Evolutionary conservation across 2,113 vertebrate genomes (phyloP).

Genomic region (Nicator chloris): DNA sequence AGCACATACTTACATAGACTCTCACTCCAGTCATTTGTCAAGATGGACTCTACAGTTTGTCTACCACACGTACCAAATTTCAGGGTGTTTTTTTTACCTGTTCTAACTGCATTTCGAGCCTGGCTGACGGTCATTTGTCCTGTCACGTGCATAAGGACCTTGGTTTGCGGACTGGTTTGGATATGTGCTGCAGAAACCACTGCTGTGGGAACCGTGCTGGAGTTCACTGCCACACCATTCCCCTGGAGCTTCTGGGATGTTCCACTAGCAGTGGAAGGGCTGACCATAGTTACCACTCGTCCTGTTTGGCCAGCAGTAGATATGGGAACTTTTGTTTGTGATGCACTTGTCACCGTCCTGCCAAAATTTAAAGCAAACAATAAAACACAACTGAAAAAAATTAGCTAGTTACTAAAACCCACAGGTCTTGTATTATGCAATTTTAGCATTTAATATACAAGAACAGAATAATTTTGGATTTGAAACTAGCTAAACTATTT

Average conservation of each 20-base stretch:
- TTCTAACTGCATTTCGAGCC: slow-evolving; percentile 89
- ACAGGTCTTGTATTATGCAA: slow-evolving; percentile 1
- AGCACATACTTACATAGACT: background rate
- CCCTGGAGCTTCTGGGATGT: slow-evolving; percentile 79
- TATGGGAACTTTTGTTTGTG: slow-evolving; percentile 85
- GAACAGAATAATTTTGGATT: background rate
- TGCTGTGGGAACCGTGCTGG: slow-evolving; percentile 73
- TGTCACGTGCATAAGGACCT: slow-evolving; percentile 86
- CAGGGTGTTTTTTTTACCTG: slow-evolving; percentile 72
- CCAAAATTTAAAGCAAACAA: slow-evolving; percentile 11
- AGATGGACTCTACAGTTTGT: background rate
- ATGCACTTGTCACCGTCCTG: slow-evolving; percentile 82
- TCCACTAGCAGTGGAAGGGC: slow-evolving; percentile 74
- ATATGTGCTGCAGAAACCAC: slow-evolving; percentile 84
- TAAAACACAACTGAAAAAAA: background rate
- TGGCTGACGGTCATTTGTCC: slow-evolving; percentile 98
- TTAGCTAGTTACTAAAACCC: background rate
- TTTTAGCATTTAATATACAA: background rate
- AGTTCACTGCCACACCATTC: slow-evolving; percentile 75
- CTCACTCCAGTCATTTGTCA: background rate
- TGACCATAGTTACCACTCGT: slow-evolving; percentile 83
- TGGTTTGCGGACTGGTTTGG: slow-evolving; percentile 87
- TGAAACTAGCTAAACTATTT: slow-evolving; percentile 25
- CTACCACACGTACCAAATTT: background rate
- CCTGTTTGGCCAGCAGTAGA: slow-evolving; percentile 81